phyloP scores from a whole-genome alignment of 2,797 vertebrate genomes.

The Chaenodraco wilsoni region DNA sequence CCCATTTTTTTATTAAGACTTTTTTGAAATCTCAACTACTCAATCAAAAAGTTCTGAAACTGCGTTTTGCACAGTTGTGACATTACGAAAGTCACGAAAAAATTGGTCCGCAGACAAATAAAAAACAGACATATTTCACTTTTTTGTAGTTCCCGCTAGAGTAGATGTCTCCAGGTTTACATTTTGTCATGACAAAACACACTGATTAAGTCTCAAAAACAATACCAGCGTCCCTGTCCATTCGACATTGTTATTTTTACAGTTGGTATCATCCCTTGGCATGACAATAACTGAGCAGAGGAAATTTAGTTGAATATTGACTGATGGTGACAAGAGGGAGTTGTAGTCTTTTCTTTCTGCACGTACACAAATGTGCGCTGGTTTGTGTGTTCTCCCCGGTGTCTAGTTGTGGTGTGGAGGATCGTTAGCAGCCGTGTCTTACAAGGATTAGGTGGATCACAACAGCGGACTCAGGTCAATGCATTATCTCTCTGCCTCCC shows the following conservation, averaged over 20 bases:
- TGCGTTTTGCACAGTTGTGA: no score
- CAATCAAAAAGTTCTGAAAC: no score
- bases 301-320: conserved; percentile 57
- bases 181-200: no score
- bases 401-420: conserved; percentile 51
- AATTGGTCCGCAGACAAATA: no score
- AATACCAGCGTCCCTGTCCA: no score
- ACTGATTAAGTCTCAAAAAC: no score
- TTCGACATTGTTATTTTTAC: not conserved
- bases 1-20: no score
- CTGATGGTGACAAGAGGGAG: conserved; percentile 51
- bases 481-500: conserved; percentile 39
- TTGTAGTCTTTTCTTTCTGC: conserved; percentile 33
- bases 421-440: conserved; percentile 70
- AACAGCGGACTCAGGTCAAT: conserved; percentile 65
- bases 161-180: no score
- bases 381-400: conserved; percentile 43
- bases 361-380: not conserved
- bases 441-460: conserved; percentile 62
- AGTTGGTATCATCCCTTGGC: not conserved
- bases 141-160: no score
- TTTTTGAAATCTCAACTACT: no score
- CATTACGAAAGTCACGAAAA: no score
- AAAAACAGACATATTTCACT: no score
- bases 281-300: conserved; percentile 24